These are phyloP conservation scores for Copidosoma floridanum DNA, from an alignment of 1,140 invertebrate genomes.

Conservation along the genomic window DNA sequence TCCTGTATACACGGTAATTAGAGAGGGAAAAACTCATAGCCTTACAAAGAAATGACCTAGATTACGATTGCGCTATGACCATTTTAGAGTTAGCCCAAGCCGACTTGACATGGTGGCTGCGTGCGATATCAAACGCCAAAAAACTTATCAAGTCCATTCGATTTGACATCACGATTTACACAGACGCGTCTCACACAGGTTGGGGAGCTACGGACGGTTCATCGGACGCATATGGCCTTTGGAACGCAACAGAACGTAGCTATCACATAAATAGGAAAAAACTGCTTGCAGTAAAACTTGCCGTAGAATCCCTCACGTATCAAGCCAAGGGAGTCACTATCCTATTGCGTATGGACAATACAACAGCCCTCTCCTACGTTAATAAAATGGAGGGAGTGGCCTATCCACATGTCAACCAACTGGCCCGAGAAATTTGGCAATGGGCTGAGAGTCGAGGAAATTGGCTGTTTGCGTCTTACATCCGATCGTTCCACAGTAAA, in stretches of 20 bases:
- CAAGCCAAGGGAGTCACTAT: no score
- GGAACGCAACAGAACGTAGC: background rate
- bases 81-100: background rate
- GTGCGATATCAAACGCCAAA: background rate
- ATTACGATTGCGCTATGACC: background rate
- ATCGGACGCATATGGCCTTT: background rate
- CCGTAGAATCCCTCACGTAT: no score
- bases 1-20: background rate
- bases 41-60: background rate
- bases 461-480: no score
- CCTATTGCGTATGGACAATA: no score
- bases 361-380: no score
- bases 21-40: slow-evolving; percentile 2
- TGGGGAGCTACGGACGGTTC: no score
- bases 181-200: no score
- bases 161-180: no score
- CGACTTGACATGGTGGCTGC: background rate
- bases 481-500: no score
- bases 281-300: background rate
- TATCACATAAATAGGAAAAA: background rate
- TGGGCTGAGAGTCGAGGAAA: slow-evolving; percentile 16
- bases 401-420: no score
- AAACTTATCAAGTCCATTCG: background rate
- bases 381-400: no score
- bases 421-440: no score